Evolutionary conservation across 1,140 invertebrate species (phyloP), one percentile per base, ranked within the genome.

Genomic region (Cardiocondyla obscurior): DNA sequence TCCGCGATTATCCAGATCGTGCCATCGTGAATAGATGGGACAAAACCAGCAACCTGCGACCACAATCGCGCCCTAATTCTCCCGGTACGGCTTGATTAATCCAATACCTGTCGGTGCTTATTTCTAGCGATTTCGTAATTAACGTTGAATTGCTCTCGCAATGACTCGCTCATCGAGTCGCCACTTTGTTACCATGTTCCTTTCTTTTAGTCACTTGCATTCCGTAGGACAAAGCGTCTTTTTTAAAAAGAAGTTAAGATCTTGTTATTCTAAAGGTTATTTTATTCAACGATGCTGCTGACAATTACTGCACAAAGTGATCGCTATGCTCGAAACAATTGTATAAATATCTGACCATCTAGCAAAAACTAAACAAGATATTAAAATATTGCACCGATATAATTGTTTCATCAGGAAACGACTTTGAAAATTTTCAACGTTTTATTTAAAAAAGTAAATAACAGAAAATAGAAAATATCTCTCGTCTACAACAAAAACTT

Each of bases 41-140:
- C 62, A 84, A 81, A 81, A 86, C 42, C 46, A 53, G 33, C 60
- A 44, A 55, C 39, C 53, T 25, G 51, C 39, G 25, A 36, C 72
- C 60, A 46, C 85, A 84, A 86, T 86, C 84, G 65, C 84, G 60
- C 53, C 87, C 82, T 86, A 85, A 88, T 90, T 87, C 87, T 76
- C 81, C 64, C 70, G 25, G 64, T 25, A 55, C 33, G 77, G 77
- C 85, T 90, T 89, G 84, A 91, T 90, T 90, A 90, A 90, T 89
- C 88, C 85, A 90, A 90, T 87, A 90, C 51, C 84, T 76, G 73
- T 36, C 58, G 58, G 53, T 70, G 69, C 44, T 86, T 84, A 74
- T 44, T 55, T 42, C 8, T 57, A 51, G 33, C 28, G 36, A 81
- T 33, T 73, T 81, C 12, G 16, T 51, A 81, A 81, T 86, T 86